phyloP scores from a whole-genome alignment of 2,888 invertebrate species.

The Agrenia bidenticulata region DNA sequence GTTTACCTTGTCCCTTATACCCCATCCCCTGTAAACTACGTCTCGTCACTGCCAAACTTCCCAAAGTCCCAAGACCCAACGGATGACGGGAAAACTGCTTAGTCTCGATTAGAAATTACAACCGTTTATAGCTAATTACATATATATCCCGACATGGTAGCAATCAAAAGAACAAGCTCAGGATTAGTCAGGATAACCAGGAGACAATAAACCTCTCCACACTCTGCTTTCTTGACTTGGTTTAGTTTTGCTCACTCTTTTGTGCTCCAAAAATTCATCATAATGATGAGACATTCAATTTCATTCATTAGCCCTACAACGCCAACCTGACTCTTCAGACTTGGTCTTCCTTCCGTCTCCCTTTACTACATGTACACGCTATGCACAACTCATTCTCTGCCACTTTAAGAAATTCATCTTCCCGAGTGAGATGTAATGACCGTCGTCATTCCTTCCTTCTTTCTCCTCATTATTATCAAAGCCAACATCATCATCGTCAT shows the following conservation, averaged over 20 bases:
- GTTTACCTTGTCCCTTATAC: no score
- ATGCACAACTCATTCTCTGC: background rate
- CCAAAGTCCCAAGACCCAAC: no score
- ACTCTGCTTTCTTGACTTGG: conserved; percentile 19
- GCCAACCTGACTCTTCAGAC: conserved; percentile 29
- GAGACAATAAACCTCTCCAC: no score
- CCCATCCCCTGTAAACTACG: no score
- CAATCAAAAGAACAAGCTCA: no score
- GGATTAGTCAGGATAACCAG: no score
- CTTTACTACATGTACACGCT: conserved; percentile 4
- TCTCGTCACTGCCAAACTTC: no score
- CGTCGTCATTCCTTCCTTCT: conserved; percentile 20
- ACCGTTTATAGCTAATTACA: no score
- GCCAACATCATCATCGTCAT: conserved; percentile 42
- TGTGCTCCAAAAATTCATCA: conserved; percentile 13
- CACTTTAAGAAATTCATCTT: background rate
- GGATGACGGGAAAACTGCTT: no score
- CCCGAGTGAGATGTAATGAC: conserved; percentile 7
- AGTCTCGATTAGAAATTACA: no score
- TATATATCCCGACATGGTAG: no score
- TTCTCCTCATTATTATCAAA: conserved; percentile 42
- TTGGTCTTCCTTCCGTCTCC: conserved; percentile 17
- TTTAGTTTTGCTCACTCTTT: conserved; percentile 16
- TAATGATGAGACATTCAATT: conserved; percentile 38
- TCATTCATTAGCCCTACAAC: conserved; percentile 42